These are phyloP conservation scores for Phalangium opilio DNA, from an alignment of 2,888 invertebrate species.

Conservation along the genomic window DNA sequence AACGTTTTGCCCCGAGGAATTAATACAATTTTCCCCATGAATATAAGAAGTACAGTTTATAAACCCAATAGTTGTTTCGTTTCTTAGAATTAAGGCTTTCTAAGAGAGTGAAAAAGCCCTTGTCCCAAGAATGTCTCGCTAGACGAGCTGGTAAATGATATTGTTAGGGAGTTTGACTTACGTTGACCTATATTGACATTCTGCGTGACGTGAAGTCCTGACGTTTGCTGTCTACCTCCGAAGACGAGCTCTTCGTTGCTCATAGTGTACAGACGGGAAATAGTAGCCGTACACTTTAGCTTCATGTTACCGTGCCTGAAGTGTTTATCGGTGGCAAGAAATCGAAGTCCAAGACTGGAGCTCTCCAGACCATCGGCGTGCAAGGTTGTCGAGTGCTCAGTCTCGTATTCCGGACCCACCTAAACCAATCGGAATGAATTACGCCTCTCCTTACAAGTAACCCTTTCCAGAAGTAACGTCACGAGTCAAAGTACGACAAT, in stretches of 20 bases:
- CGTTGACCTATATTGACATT: constrained; percentile 15
- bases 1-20: too few relatives aligned
- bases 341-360: constrained; percentile 16
- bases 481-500: too few relatives aligned
- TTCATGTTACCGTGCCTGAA: constrained; percentile 16
- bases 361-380: constrained; percentile 20
- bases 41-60: too few relatives aligned
- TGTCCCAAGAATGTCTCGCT: too few relatives aligned
- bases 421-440: background rate
- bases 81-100: too few relatives aligned
- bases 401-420: constrained; percentile 14
- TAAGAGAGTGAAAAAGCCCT: too few relatives aligned
- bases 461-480: too few relatives aligned
- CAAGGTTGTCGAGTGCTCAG: constrained; percentile 16
- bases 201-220: constrained; percentile 14
- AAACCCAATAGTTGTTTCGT: too few relatives aligned
- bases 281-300: constrained; percentile 17
- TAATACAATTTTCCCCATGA: too few relatives aligned
- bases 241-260: constrained; percentile 17
- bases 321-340: constrained; percentile 14
- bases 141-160: too few relatives aligned
- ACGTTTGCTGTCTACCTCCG: constrained; percentile 9
- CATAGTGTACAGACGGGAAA: constrained; percentile 17
- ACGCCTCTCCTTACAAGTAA: too few relatives aligned
- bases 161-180: too few relatives aligned